Percentiles rank a stretch among this genome's conserved stretches.
Evolutionary conservation across 2,797 vertebrate species (phyloP).

Genomic region (Malurus leucopterus): DNA sequence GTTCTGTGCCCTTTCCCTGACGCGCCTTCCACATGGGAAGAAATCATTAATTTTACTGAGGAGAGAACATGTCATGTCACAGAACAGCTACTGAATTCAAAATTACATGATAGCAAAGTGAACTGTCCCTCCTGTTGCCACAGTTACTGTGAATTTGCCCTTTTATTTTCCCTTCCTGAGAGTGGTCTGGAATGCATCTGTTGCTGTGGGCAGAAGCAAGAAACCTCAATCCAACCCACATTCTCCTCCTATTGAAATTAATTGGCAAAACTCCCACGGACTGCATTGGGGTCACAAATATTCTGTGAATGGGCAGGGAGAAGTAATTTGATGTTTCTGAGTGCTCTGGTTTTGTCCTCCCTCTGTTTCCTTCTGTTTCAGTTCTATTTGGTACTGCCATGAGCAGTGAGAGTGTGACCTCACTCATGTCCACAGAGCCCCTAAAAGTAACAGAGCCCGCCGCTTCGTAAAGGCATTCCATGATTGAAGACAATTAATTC

Average conservation of each 20-base stretch:
- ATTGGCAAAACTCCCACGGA: neutral
- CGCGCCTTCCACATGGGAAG: neutral
- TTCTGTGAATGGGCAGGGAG: neutral
- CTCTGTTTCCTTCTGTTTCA: neutral
- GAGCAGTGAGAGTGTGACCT: neutral
- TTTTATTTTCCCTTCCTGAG: neutral
- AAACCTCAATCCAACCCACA: slow-evolving; percentile 6
- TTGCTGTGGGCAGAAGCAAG: neutral
- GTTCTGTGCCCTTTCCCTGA: neutral
- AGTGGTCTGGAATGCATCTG: neutral
- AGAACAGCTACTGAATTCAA: slow-evolving; percentile 13
- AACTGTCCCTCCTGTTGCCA: neutral
- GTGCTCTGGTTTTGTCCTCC: neutral
- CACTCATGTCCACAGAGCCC: neutral
- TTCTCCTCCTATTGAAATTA: neutral
- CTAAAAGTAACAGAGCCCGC: neutral
- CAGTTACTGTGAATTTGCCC: neutral
- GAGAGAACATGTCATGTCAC: neutral
- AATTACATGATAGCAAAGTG: neutral
- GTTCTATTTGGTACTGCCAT: neutral
- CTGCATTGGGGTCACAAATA: neutral
- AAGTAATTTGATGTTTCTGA: neutral
- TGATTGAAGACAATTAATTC: neutral
- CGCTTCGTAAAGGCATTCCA: neutral
- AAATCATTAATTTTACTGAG: slow-evolving; percentile 8